Conservation (phyloP, 1,140 invertebrate genomes). For the Bombus vancouverensis region DNA sequence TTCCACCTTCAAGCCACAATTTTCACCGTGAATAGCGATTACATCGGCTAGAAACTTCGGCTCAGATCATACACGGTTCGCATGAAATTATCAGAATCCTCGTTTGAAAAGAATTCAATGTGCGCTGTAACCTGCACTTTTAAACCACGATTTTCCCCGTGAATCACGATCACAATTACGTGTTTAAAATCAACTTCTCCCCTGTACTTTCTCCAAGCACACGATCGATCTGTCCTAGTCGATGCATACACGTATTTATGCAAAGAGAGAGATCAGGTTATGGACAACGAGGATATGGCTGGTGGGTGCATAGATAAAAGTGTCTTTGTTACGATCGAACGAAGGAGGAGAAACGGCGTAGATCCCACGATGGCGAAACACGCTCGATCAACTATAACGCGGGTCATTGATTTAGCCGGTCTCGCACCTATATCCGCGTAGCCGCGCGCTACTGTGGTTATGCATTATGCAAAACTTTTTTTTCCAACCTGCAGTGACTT, state of each 20-base stretch:
- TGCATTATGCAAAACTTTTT: conserved; percentile 65
- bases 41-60: too few relatives aligned
- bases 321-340: conserved; percentile 44
- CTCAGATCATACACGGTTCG: too few relatives aligned
- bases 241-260: neutral
- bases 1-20: too few relatives aligned
- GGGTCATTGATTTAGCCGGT: conserved; percentile 66
- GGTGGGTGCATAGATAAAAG: conserved; percentile 14
- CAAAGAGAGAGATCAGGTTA: neutral
- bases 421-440: conserved; percentile 47
- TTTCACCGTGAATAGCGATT: too few relatives aligned
- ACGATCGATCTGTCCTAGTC: neutral
- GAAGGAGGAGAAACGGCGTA: conserved; percentile 52
- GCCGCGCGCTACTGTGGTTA: conserved; percentile 34
- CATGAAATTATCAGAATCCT: too few relatives aligned
- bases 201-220: neutral
- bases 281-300: conserved; percentile 3
- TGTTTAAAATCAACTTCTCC: neutral
- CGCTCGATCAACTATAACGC: conserved; percentile 57
- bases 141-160: neutral
- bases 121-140: neutral
- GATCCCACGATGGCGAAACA: conserved; percentile 60
- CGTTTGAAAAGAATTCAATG: neutral
- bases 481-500: conserved; percentile 32
- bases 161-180: neutral